Evolutionary conservation across 2,888 invertebrate species (phyloP).

Genomic region (Leptogaster cylindrica): DNA sequence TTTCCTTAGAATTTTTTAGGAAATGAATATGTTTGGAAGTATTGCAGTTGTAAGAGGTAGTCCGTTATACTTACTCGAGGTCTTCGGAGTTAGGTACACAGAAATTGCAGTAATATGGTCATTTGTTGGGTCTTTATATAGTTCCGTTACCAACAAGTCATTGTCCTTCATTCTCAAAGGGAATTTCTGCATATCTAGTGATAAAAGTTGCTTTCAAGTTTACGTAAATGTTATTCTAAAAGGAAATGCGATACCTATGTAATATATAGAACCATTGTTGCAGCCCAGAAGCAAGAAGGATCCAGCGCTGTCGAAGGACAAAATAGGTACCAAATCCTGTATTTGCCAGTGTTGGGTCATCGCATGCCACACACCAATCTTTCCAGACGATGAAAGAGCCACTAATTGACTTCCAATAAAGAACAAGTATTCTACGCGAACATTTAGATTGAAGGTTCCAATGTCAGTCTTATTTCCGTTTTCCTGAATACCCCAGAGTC

Average conservation of each 20-base stretch:
- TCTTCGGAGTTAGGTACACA: constrained; percentile 98
- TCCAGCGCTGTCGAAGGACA: constrained; percentile 96
- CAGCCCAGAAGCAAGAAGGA: constrained; percentile 94
- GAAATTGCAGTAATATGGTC: constrained; percentile 98
- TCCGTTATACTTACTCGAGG: constrained; percentile 79
- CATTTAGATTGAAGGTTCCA: constrained; percentile 88
- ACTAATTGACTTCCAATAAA: constrained; percentile 98
- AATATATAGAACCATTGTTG: constrained; percentile 95
- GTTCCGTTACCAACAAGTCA: constrained; percentile 94
- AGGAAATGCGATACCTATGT: too few relatives aligned
- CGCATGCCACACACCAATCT: constrained; percentile 99
- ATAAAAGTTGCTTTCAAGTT: neutral
- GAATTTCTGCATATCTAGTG: constrained; percentile 97
- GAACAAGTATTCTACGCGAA: constrained; percentile 92
- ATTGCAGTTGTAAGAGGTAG: too few relatives aligned
- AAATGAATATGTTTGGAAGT: too few relatives aligned
- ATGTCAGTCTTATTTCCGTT: constrained; percentile 77
- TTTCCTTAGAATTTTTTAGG: too few relatives aligned
- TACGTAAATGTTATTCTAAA: neutral
- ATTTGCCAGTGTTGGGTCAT: constrained; percentile 99
- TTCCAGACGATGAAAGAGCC: constrained; percentile 89
- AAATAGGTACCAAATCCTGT: constrained; percentile 93
- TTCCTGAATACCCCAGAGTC: constrained; percentile 81
- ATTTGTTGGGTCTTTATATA: constrained; percentile 91
- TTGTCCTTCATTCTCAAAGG: constrained; percentile 99